These are phyloP conservation scores for Amblyteles armatorius DNA, from an alignment of 2,888 invertebrate species.

Conservation along the genomic window DNA sequence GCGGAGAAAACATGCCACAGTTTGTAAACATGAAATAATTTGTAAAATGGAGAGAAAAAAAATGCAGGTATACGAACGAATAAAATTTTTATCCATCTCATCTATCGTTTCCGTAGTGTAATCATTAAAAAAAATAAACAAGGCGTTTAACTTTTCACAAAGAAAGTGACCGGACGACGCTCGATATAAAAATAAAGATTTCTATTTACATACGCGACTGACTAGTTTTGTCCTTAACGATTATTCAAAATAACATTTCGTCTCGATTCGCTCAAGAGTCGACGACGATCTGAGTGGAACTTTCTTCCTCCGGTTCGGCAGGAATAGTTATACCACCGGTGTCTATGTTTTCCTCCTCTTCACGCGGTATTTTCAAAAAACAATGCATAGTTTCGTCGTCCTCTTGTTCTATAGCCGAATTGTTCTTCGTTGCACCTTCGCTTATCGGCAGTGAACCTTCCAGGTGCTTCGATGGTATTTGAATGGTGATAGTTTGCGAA, in stretches of 20 bases:
- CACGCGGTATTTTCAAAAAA: constrained; percentile 80
- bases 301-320: constrained; percentile 83
- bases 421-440: constrained; percentile 70
- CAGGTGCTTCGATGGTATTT: constrained; percentile 81
- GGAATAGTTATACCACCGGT: constrained; percentile 87
- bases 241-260: constrained; percentile 17
- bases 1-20: not conserved
- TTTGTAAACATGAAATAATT: too few species aligned
- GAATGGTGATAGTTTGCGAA: constrained; percentile 82
- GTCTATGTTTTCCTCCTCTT: constrained; percentile 85
- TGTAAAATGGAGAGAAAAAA: not conserved
- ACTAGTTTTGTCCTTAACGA: constrained; percentile 71
- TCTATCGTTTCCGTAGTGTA: not conserved
- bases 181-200: constrained; percentile 35
- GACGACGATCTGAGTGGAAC: constrained; percentile 72
- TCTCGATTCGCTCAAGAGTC: constrained; percentile 59
- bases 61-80: not conserved
- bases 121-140: not conserved
- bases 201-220: constrained; percentile 68
- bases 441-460: constrained; percentile 78
- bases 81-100: not conserved
- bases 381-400: constrained; percentile 85
- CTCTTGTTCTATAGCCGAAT: constrained; percentile 79
- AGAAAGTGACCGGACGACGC: constrained; percentile 14
- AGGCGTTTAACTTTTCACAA: not conserved